These are phyloP conservation scores for Cynopterus sphinx DNA, from an alignment of 2,797 vertebrate genomes.

Conservation along the genomic window DNA sequence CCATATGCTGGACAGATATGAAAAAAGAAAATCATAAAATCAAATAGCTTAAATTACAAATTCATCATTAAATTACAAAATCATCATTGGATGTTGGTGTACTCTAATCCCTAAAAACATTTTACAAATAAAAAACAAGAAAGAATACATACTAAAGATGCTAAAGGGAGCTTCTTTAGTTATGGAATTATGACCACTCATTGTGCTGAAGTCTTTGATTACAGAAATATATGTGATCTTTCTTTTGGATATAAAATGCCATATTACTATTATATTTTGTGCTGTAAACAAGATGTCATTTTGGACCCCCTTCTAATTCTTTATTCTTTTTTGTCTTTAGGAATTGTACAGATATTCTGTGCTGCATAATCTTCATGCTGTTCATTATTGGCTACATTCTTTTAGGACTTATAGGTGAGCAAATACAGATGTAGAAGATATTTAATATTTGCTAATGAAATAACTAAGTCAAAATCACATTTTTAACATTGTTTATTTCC, in stretches of 20 bases:
- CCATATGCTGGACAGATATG: background rate
- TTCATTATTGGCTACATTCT: conserved; percentile 94
- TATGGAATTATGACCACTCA: background rate
- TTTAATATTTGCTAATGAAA: background rate
- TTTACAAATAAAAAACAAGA: conserved; percentile 32
- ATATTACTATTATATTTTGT: background rate
- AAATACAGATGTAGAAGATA: conserved; percentile 25
- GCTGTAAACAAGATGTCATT: background rate
- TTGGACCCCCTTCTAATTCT: conserved; percentile 47
- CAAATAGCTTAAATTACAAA: background rate
- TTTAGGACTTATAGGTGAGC: conserved; percentile 95
- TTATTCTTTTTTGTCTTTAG: conserved; percentile 84
- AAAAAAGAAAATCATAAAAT: conserved; percentile 34
- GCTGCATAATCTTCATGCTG: conserved; percentile 94
- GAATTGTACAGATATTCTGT: conserved; percentile 94
- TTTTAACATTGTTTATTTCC: conserved; percentile 54
- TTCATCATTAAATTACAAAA: background rate
- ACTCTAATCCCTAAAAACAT: background rate
- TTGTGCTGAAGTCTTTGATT: background rate
- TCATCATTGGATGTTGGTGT: background rate
- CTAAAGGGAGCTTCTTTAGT: background rate
- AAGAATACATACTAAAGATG: background rate
- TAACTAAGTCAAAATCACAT: background rate
- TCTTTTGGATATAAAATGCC: background rate
- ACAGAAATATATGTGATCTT: background rate